Conservation (phyloP, 2,797 vertebrate genomes). For the Margarornis squamiger region DNA sequence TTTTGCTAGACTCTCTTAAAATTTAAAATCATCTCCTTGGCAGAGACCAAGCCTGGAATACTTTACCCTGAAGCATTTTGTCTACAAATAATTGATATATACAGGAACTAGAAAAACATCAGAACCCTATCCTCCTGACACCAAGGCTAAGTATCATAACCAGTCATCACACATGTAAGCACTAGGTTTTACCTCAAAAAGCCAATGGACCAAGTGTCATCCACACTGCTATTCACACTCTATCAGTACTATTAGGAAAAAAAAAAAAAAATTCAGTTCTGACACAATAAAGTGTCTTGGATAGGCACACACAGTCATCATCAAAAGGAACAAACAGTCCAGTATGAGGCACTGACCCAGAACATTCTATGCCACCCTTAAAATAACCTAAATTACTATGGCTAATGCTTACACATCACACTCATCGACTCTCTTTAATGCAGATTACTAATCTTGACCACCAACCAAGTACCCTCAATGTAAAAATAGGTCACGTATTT, state of each 20-base stretch:
- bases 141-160: not conserved
- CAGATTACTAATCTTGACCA: not conserved
- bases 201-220: not conserved
- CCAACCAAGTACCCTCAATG: not conserved
- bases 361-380: not conserved
- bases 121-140: not conserved
- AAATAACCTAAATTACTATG: constrained; percentile 8
- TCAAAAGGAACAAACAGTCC: not conserved
- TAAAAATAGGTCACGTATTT: constrained; percentile 18
- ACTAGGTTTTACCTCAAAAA: not conserved
- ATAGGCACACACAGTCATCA: not conserved
- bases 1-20: not conserved
- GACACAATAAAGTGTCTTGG: not conserved
- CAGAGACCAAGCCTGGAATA: not conserved
- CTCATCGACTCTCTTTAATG: not conserved
- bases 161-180: not conserved
- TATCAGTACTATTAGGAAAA: not conserved
- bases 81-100: not conserved
- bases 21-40: not conserved
- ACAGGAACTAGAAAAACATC: not conserved
- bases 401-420: not conserved
- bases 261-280: not conserved
- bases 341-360: not conserved
- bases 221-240: not conserved
- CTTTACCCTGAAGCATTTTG: not conserved